Base-by-base conservation (phyloP, 2,113 vertebrate species). In the Heterochromis multidens region DNA sequence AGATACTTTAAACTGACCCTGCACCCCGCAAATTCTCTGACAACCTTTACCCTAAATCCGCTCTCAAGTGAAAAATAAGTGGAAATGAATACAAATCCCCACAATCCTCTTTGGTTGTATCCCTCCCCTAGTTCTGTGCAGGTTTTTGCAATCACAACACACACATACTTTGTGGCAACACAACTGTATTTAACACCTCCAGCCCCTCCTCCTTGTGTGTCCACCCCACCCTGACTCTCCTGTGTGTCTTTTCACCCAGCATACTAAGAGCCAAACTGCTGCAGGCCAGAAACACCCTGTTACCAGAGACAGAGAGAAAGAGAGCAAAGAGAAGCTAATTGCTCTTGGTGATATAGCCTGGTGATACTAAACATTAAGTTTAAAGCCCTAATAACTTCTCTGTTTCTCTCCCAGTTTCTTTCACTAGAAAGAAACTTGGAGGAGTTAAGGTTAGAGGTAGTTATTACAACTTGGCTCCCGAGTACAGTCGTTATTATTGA, bases 41-140 rank as follows among this genome's bases (percentile, higher is more conserved):
- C 87, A 93, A 92, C 74, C 83, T 88, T 91, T 93, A 83, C 82
- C 58, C 85, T 33, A 87, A 90, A 85, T 92, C 70, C 52, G 85
- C 61, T 60, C 81, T 89, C 81, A 63, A 84, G 81, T 89, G 82
- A 91, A 82, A 89, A 85, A 92, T 63, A 3, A 86, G 57, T 83
- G 82, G 87, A 93, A 90, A 93, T 90, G 23, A 83, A 90, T 74
- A 93, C 90, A 92, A 94, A 92, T 91, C 85, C 74, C 79, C 78
- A 49, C 85, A 86, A 88, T 92, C 89, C 81, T 88, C 83, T 88
- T 89, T 85, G 86, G 4, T 85, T 84, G 21, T 52, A 79, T 80
- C 82, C 76, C 31, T 43, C 62, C 58, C 60, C 23, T 31, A 31
- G 17, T 85, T 81, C 61, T 83, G 52, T 84, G 25, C 10, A 63